These are phyloP conservation scores for Thunnus maccoyii DNA, from an alignment of 2,113 vertebrate species.

Conservation along the genomic window DNA sequence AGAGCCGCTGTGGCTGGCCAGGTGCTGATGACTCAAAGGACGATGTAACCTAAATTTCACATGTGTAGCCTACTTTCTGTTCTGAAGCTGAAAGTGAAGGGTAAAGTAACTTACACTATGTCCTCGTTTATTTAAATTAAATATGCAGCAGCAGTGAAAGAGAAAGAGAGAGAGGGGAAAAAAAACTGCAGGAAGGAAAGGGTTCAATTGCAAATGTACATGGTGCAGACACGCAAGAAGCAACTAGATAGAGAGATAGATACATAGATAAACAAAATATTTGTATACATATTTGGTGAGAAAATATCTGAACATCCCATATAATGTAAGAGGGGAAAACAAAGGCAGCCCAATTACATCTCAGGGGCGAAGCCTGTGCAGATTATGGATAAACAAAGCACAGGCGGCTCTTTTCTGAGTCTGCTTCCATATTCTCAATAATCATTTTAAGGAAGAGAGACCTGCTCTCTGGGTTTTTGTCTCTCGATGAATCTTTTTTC, in stretches of 20 bases:
- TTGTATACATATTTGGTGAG: neutral
- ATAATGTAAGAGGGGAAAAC: neutral
- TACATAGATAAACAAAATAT: neutral
- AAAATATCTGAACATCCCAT: slow-evolving; percentile 1
- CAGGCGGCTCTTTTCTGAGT: neutral
- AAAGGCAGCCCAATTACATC: slow-evolving; percentile 53
- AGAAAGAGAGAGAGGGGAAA: neutral
- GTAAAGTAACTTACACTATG: neutral
- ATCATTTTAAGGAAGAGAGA: slow-evolving; percentile 58
- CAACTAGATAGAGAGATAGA: neutral
- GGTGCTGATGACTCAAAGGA: slow-evolving; percentile 65
- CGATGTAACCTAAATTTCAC: slow-evolving; percentile 63
- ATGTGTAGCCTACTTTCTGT: slow-evolving; percentile 65
- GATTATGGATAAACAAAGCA: slow-evolving; percentile 58
- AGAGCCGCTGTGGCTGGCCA: slow-evolving; percentile 61
- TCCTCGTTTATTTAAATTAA: slow-evolving; percentile 14
- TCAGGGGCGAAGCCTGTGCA: slow-evolving; percentile 34
- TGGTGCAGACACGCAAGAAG: neutral
- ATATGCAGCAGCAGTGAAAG: slow-evolving; percentile 4
- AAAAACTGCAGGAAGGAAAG: neutral
- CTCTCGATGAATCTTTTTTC: slow-evolving; percentile 43
- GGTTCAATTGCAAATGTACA: neutral
- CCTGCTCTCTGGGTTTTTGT: slow-evolving; percentile 40
- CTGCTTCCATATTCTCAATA: slow-evolving; percentile 49
- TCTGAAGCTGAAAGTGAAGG: slow-evolving; percentile 9